These are phyloP conservation scores for Hypomecis atomaria DNA, from an alignment of 2,888 invertebrate genomes.

Conservation along the genomic window DNA sequence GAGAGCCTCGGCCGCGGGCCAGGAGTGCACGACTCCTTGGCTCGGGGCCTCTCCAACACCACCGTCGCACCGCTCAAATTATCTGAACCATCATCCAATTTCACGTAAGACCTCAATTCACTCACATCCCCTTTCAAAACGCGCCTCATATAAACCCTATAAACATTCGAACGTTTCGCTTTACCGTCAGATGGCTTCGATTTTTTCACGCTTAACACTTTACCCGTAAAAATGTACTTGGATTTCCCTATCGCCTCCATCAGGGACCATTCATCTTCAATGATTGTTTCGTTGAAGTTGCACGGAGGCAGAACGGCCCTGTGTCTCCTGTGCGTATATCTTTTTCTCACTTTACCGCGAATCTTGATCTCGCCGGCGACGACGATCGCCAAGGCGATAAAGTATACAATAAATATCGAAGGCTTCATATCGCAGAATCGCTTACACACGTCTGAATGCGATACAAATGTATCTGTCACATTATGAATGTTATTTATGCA, in stretches of 20 bases:
- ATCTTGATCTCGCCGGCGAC: slow-evolving; percentile 75
- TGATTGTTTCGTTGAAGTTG: slow-evolving; percentile 80
- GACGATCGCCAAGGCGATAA: slow-evolving; percentile 73
- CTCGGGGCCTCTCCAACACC: slow-evolving; percentile 67
- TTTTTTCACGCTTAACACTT: slow-evolving; percentile 78
- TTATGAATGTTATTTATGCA: slow-evolving; percentile 77
- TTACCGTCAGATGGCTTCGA: slow-evolving; percentile 62
- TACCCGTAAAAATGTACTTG: slow-evolving; percentile 81
- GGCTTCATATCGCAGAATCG: slow-evolving; percentile 72
- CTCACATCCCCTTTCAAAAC: slow-evolving; percentile 76
- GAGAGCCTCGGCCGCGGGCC: slow-evolving; percentile 76
- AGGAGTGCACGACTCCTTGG: slow-evolving; percentile 72
- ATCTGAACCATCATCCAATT: slow-evolving; percentile 62
- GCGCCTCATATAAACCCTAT: slow-evolving; percentile 75
- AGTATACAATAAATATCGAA: slow-evolving; percentile 74
- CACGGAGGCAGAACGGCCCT: slow-evolving; percentile 75
- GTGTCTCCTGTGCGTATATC: slow-evolving; percentile 73
- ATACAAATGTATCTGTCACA: slow-evolving; percentile 79
- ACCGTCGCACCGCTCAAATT: slow-evolving; percentile 73
- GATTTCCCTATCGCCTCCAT: slow-evolving; percentile 80
- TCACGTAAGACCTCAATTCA: slow-evolving; percentile 69
- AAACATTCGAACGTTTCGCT: slow-evolving; percentile 73
- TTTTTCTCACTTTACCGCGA: slow-evolving; percentile 80
- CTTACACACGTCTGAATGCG: slow-evolving; percentile 69
- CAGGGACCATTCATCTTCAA: slow-evolving; percentile 80